Evolutionary conservation across 1,140 invertebrate species (phyloP), one percentile per base, ranked within the genome.

Genomic region (Drosophila sechellia): DNA sequence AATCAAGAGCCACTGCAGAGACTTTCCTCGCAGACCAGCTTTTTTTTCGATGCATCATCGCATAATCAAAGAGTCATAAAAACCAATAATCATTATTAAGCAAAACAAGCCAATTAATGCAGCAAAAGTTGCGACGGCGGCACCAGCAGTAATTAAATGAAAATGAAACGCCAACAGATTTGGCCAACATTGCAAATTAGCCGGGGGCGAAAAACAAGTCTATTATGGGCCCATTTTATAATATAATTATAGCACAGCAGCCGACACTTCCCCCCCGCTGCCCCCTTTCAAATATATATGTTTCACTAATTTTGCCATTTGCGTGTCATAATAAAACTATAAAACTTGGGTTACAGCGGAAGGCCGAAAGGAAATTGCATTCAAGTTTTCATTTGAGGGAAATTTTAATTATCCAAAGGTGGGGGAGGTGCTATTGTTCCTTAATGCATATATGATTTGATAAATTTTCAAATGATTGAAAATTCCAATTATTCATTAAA

Each of bases 51-150:
- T 83, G 84, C 83, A 89, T 87, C 83, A 89, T 89, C 84, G 83
- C 83, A 89, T 84, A 87, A 87, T 87, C 83, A 87, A 87, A 89
- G 84, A 89, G 84, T 81, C 84, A 84, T 87, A 87, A 87, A 87
- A 89, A 87, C 83, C 84, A 87, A 87, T 87, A 87, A 87, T 87
- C 84, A 87, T 87, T 87, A 87, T 87, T 89, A 89, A 89, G 83
- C 83, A 79, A 87, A 87, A 87, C 83, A 87, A 87, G 83, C 83
- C 83, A 87, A 89, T 87, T 87, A 87, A 89, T 87, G 84, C 84
- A 76, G 52, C 61, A 60, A 37, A 61, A 53, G 8, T 50, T 43
- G 15, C 55, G 35, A 17, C 68, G 39, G 15, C 43, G 12, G 40
- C 75, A 39, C 59, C 40, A 65, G 53, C 79, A 69, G 76, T 87